Evolutionary conservation across 2,113 vertebrate genomes (phyloP), one percentile per base, ranked within the genome.

Genomic region (Cavia aperea): DNA sequence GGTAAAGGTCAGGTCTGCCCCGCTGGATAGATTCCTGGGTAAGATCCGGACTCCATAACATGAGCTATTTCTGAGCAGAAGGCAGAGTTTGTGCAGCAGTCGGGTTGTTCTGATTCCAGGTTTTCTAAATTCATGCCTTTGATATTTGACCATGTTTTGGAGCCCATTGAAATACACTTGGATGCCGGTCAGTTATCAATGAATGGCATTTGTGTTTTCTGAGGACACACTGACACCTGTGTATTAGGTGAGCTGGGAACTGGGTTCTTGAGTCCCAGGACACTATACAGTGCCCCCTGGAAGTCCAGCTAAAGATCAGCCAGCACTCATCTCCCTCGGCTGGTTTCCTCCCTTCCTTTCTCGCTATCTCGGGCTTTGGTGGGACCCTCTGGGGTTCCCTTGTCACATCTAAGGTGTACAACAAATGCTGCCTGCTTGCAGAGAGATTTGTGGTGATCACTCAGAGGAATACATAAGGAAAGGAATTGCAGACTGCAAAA

Each of bases 91-190:
- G 82, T 96, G 78, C 66, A 82, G 66, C 0, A 0, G 21, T 21
- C 36, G 73, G 58, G 51, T 77, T 86, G 78, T 87, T 94, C 81
- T 58, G 66, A 88, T 58, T 81, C 83, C 13, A 7, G 26, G 54
- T 33, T 70, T 88, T 93, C 90, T 94, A 90, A 95, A 90, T 86
- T 84, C 88, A n/a, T 63, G 73, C 24, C 93, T 93, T 95, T 94
- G 94, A 86, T 88, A 93, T 94, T 93, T 90, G 88, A 90, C 77
- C 54, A 16, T 60, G 65, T 94, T 93, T 93, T 70, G 54, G 94
- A 90, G 43, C 88, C 56, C 92, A 93, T 77, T 81, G 91, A 92
- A 91, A 94, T 36, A 68, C 39, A 73, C 86, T 81, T 84, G 87
- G 93, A 65, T 72, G 58, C n/a, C 23, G 14, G 13, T 85, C 88